Evolutionary conservation across 2,888 invertebrate genomes (phyloP), one percentile per base, ranked within the genome.

Genomic region (Drosophila mulleri): DNA sequence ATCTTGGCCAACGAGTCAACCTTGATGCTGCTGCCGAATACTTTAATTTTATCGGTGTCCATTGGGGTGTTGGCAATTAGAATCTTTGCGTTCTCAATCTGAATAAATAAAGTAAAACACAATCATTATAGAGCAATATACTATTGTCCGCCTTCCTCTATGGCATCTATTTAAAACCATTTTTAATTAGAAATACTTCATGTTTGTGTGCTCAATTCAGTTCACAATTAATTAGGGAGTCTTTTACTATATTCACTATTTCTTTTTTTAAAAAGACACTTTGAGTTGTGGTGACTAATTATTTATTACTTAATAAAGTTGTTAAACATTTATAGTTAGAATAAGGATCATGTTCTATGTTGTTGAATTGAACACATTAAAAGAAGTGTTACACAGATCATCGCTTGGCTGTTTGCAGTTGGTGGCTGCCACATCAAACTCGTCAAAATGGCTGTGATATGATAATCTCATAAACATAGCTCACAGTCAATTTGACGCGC

Each of bases 11-110:
- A 96, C 0, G 98, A 98, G 92, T 98, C 97, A 0, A 97, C 98
- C 90, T 97, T 96, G 79, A 98, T 98, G 78, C 98, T 96, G 47
- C 98, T 98, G 50, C 99, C 99, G 93, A 99, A 99, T 26, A 99
- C 96, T 94, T 99, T 99, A 82, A 99, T 98, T 94, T 99, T 99
- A 92, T 99, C 99, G 0, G 99, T 98, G 94, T 99, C 99, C 99
- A 99, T 99, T 0, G 99, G 98, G 12, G 99, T 99, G 93, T 99
- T 99, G 14, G 99, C 99, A 88, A 99, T 98, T 29, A 99, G 95
- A 91, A 99, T 99, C 91, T 96, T 97, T 2, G 99, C 99, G 91
- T 99, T 98, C 91, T 98, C 98, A 80, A 99, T 91, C 92, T 92
- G 58, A 9, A 47, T 26, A 11, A 56, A 56, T 41, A 9, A 29